A percentile compares a stretch with the other conserved stretches of the same genome.
These are phyloP conservation scores for Acheta domesticus DNA, from an alignment of 2,888 invertebrate species.

Conservation along the genomic window DNA sequence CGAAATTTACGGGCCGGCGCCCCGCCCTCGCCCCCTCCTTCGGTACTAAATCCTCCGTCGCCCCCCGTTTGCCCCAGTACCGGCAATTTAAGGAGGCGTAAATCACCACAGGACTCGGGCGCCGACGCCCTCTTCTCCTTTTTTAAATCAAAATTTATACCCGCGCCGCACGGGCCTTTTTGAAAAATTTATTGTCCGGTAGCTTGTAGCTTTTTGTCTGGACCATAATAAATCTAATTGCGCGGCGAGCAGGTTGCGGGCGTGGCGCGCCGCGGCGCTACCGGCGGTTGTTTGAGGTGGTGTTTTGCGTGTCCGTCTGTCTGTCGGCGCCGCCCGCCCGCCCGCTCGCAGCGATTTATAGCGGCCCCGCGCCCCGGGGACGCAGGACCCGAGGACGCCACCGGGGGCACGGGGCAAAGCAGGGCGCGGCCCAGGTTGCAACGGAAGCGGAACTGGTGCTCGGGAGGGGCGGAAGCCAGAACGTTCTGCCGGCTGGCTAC, in stretches of 20 bases:
- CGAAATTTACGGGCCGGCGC: not conserved
- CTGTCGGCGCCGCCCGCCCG: not conserved
- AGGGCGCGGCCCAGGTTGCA: not conserved
- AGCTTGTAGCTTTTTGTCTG: conserved; percentile 18
- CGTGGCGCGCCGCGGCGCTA: not conserved
- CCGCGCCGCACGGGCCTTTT: not conserved
- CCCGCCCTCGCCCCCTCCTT: not conserved
- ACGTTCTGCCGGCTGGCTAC: not conserved
- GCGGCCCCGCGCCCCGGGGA: not conserved
- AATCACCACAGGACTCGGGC: not conserved
- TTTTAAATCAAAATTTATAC: conserved; percentile 10
- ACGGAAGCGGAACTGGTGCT: not conserved
- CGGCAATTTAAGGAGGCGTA: conserved; percentile 7
- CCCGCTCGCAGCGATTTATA: not conserved
- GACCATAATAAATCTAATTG: conserved; percentile 1
- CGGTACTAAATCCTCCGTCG: conserved; percentile 5
- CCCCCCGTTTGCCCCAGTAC: not conserved
- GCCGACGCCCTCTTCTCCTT: not conserved
- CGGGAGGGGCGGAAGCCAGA: not conserved
- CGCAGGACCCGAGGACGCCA: not conserved
- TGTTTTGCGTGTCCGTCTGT: conserved; percentile 6
- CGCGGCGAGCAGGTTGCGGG: conserved; percentile 7
- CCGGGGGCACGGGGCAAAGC: not conserved
- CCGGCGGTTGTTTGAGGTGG: conserved; percentile 5
- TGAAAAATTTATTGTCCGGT: conserved; percentile 18